Base-by-base conservation (phyloP, 2,888 invertebrate species). In the Eurytoma adleriae region DNA sequence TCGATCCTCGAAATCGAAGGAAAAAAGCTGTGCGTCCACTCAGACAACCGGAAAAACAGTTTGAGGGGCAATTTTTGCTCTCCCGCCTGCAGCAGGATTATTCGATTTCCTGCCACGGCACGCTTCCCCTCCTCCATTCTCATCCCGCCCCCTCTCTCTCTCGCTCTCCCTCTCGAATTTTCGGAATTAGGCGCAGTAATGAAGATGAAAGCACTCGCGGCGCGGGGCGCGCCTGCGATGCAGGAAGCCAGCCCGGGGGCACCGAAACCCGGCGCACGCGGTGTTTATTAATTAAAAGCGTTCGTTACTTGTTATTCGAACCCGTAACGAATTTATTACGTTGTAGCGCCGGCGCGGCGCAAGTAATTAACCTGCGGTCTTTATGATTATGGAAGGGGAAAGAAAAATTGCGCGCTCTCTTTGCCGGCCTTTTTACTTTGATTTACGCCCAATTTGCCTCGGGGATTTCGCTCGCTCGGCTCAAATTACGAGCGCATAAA, bases 221-320 rank as follows among this genome's bases (percentile, higher is more conserved):
- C 2, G 30, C 16, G 30, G 40, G 40, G 30, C 52, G 27, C 14
- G 16, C 27, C 27, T 54, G 14, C 30, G 30, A 40, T 40, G 56
- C 68, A 56, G 54, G 10, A 14, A 50, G n/a, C 5, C 18, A 24
- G 0, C 0, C 13, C 59, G 1, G 59, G 14, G 16, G 18, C 4
- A 64, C 12, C n/a, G 64, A 40, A 40, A 40, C 30, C 40, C 0
- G 20, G 30, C 30, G 48, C 50, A 27, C 62, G 4, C 14, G n/a
- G 24, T 24, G 50, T 73, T 73, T 73, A 73, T 54, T 73, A 64
- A 73, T 73, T 73, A 73, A 40, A 64, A 52, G 27, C 73, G 70
- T 73, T 52, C 52, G 54, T 54, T 30, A 54, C 73, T 73, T 40
- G 73, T 73, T 56, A 64, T 64, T 73, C 56, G 56, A 3, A 20